Evolutionary conservation across 2,797 vertebrate genomes (phyloP).

Genomic region (Hypotaenidia okinawae): DNA sequence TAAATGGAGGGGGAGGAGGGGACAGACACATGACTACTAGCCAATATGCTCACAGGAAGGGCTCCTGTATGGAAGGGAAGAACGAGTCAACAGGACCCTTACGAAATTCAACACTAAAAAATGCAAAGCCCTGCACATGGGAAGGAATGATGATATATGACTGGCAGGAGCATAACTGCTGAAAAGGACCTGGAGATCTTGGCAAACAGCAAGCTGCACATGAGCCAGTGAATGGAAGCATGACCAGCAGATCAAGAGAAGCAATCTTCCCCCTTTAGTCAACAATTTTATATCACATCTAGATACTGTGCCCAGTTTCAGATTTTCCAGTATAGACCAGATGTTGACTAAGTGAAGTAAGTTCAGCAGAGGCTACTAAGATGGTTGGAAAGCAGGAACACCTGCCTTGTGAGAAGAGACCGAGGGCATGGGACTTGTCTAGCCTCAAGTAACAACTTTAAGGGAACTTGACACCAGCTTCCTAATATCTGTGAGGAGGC

Average conservation of each 20-base stretch:
- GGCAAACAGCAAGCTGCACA: neutral
- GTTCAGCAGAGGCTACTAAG: neutral
- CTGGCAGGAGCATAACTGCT: neutral
- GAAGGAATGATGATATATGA: neutral
- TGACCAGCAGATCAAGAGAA: neutral
- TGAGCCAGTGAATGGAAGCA: neutral
- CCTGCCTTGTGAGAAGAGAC: neutral
- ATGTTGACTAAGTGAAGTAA: neutral
- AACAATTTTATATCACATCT: neutral
- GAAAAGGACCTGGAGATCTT: neutral
- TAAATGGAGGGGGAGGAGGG: neutral
- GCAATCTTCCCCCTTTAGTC: neutral
- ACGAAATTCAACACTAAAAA: neutral
- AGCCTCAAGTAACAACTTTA: neutral
- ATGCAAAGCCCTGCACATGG: neutral
- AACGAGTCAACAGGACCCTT: neutral
- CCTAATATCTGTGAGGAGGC: neutral
- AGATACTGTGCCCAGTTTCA: neutral
- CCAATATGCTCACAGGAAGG: neutral
- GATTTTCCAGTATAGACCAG: neutral
- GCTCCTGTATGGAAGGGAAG: neutral
- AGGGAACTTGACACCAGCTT: neutral
- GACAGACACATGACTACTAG: too few species aligned
- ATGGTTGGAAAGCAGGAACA: neutral
- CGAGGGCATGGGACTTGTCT: neutral